Evolutionary conservation across 2,888 invertebrate genomes (phyloP).

Genomic region (Drosophila rellima): DNA sequence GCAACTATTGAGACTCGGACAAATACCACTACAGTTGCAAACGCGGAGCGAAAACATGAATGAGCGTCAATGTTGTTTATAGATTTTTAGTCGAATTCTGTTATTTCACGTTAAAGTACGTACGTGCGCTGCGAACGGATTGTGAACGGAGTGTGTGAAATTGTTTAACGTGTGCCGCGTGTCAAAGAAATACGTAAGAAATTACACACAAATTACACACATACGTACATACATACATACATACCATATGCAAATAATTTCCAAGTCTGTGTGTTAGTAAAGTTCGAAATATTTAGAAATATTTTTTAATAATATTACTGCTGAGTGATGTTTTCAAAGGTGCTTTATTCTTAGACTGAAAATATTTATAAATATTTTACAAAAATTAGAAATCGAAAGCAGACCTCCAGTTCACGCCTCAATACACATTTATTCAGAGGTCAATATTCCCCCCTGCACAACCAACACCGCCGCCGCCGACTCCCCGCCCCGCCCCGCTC

Average conservation of each 20-base stretch:
- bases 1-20: conserved; percentile 35
- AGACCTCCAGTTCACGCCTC: conserved; percentile 17
- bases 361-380: conserved; percentile 15
- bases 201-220: conserved; percentile 18
- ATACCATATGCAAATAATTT: neutral
- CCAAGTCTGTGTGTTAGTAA: neutral
- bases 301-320: conserved; percentile 17
- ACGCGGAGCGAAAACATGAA: conserved; percentile 61
- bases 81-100: conserved; percentile 85
- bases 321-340: conserved; percentile 44
- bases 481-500: conserved; percentile 8
- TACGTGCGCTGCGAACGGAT: conserved; percentile 80
- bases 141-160: conserved; percentile 68
- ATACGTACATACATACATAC: conserved; percentile 6
- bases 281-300: conserved; percentile 12
- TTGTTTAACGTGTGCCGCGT: conserved; percentile 64
- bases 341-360: conserved; percentile 62
- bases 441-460: conserved; percentile 5
- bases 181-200: conserved; percentile 64
- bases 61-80: conserved; percentile 79
- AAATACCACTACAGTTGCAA: conserved; percentile 33
- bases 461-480: neutral
- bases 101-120: conserved; percentile 85
- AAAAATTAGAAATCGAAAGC: conserved; percentile 25
- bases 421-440: conserved; percentile 20